Percentiles rank a stretch among this genome's conserved stretches.
phyloP scores from a whole-genome alignment of 37 sponge, comb jelly and placozoan genomes.

The Petrosia ficiformis region DNA sequence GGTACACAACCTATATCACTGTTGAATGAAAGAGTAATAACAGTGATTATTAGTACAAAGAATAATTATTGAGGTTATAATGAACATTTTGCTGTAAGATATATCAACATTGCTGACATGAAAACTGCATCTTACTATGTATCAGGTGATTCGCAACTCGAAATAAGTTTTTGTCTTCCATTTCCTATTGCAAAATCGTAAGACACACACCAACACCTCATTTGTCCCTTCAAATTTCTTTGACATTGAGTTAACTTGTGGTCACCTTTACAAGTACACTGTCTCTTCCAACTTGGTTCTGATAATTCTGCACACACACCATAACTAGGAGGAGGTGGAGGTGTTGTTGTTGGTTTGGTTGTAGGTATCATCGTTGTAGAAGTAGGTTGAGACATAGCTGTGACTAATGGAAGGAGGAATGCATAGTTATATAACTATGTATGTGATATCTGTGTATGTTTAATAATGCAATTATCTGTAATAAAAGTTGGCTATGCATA shows the following conservation, averaged over 20 bases:
- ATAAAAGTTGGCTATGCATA: no score
- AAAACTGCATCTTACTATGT: no score
- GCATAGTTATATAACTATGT: no score
- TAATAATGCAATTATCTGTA: no score
- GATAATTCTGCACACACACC: no score
- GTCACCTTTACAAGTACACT: not conserved
- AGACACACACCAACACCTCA: slow-evolving; percentile 13
- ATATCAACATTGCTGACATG: not conserved
- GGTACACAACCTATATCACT: slow-evolving; percentile 24
- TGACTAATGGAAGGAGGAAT: no score
- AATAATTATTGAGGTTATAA: no score
- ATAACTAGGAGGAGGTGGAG: not conserved
- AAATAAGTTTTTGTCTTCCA: not conserved
- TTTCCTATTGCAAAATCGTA: not conserved
- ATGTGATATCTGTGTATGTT: no score
- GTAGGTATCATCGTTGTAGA: no score
- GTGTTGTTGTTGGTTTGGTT: not conserved
- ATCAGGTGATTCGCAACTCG: not conserved
- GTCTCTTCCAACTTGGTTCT: no score
- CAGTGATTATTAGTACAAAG: not conserved
- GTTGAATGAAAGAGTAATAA: not conserved
- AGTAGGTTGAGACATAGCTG: no score
- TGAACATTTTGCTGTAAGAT: not conserved
- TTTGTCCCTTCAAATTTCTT: not conserved
- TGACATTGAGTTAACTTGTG: slow-evolving; percentile 12